phyloP scores from a whole-genome alignment of 2,888 invertebrate species.

The Orchesella flavescens region DNA sequence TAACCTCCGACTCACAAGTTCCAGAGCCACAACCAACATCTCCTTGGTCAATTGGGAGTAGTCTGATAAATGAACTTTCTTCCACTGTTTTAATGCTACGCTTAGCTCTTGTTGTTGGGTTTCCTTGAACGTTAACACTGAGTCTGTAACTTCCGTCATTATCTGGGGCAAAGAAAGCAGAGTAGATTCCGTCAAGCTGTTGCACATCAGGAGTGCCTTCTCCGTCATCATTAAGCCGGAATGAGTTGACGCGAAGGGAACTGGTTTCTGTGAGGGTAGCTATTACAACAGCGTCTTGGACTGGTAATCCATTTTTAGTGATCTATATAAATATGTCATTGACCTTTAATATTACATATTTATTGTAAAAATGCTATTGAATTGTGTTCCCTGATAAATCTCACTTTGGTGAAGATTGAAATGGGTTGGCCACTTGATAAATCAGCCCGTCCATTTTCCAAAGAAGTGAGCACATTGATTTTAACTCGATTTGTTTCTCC shows the following conservation, averaged over 20 bases:
- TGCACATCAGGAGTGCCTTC: conserved; percentile 57
- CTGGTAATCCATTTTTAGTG: conserved; percentile 45
- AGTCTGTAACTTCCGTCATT: conserved; percentile 57
- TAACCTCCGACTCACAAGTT: conserved; percentile 13
- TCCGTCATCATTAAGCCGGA: conserved; percentile 60
- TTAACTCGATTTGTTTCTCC: neutral
- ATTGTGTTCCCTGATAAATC: too few relatives aligned
- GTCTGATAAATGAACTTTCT: conserved; percentile 36
- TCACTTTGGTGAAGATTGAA: conserved; percentile 42
- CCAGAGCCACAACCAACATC: conserved; percentile 37
- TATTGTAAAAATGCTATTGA: too few relatives aligned
- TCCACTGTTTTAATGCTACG: neutral
- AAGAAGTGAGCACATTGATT: conserved; percentile 34
- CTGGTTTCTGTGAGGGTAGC: conserved; percentile 15
- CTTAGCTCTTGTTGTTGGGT: neutral
- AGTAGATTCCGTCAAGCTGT: conserved; percentile 66
- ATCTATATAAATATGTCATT: conserved; percentile 12
- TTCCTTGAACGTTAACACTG: conserved; percentile 31
- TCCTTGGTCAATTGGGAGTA: conserved; percentile 53
- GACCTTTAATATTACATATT: neutral
- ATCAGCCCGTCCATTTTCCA: conserved; percentile 22
- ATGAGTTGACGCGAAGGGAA: neutral
- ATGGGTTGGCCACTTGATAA: conserved; percentile 36
- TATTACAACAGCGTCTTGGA: conserved; percentile 14
- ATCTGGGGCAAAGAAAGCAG: conserved; percentile 60